These are phyloP conservation scores for Rhagoletis pomonella DNA, from an alignment of 1,140 invertebrate species.

Conservation along the genomic window DNA sequence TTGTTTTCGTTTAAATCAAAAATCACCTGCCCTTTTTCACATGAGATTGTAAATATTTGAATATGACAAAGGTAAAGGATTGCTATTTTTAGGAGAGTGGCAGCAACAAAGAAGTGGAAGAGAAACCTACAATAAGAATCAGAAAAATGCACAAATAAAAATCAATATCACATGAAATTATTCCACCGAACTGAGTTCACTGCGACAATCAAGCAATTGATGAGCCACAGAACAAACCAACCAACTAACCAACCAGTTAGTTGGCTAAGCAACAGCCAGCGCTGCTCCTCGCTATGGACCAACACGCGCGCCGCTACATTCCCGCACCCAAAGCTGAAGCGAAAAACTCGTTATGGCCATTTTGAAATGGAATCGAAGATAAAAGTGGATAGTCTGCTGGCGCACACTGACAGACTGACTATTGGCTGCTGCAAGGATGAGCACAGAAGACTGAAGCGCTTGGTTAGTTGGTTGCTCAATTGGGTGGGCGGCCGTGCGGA, in stretches of 20 bases:
- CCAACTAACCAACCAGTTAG: conserved; percentile 17
- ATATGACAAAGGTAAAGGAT: neutral
- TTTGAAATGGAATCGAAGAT: conserved; percentile 48
- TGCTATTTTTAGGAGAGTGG: neutral
- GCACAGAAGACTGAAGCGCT: neutral
- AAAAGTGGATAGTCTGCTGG: conserved; percentile 14
- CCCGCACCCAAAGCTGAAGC: neutral
- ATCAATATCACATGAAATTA: conserved; percentile 8
- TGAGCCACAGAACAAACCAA: neutral
- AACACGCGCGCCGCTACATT: neutral
- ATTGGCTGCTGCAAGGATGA: neutral
- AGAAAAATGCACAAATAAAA: neutral
- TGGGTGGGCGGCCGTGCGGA: conserved; percentile 31
- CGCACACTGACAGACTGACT: neutral
- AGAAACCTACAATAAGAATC: neutral
- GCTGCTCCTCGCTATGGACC: neutral
- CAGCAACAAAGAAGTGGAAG: neutral
- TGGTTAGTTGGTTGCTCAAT: neutral
- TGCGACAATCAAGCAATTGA: conserved; percentile 32
- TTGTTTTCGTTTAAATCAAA: neutral
- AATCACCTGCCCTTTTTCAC: conserved; percentile 22
- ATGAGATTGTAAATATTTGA: neutral
- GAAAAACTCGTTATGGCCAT: conserved; percentile 48
- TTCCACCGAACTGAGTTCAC: neutral
- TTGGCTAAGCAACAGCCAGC: neutral